These are phyloP conservation scores for Syrrhaptes paradoxus DNA, from an alignment of 2,113 vertebrate genomes.

Conservation along the genomic window DNA sequence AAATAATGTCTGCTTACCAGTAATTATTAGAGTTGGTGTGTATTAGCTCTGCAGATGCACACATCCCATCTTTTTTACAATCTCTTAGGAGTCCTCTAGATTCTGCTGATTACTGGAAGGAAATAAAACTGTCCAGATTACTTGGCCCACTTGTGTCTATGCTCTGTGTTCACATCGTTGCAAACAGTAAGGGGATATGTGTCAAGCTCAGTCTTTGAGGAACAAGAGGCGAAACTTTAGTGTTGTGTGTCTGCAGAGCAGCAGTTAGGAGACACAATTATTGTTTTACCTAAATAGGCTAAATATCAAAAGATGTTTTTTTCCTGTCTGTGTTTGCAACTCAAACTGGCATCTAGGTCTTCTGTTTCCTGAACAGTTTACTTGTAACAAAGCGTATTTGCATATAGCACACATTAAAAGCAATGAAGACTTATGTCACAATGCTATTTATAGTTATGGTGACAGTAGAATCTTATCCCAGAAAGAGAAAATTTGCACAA, in stretches of 20 bases:
- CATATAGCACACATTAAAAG: not conserved
- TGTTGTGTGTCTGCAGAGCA: not conserved
- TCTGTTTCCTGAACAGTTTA: not conserved
- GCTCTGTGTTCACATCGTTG: not conserved
- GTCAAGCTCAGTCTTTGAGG: not conserved
- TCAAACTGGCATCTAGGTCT: not conserved
- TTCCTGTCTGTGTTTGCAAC: not conserved
- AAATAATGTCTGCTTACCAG: not conserved
- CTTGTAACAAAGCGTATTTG: not conserved
- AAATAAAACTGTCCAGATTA: not conserved
- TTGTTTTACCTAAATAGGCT: not conserved
- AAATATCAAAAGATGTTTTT: not conserved
- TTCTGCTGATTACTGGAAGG: not conserved
- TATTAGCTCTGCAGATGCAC: not conserved
- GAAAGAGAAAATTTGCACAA: not conserved
- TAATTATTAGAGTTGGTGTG: not conserved
- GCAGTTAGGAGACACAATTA: not conserved
- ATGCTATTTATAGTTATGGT: not conserved
- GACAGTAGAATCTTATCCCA: not conserved
- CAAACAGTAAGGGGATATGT: fast-evolving
- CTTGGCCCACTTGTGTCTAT: not conserved
- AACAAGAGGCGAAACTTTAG: not conserved
- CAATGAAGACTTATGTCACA: fast-evolving
- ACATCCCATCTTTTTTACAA: not conserved
- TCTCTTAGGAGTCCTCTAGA: not conserved